A percentile compares a stretch with the other conserved stretches of the same genome.
These are phyloP conservation scores for Syngnathus typhle DNA, from an alignment of 2,113 vertebrate species.

Conservation along the genomic window DNA sequence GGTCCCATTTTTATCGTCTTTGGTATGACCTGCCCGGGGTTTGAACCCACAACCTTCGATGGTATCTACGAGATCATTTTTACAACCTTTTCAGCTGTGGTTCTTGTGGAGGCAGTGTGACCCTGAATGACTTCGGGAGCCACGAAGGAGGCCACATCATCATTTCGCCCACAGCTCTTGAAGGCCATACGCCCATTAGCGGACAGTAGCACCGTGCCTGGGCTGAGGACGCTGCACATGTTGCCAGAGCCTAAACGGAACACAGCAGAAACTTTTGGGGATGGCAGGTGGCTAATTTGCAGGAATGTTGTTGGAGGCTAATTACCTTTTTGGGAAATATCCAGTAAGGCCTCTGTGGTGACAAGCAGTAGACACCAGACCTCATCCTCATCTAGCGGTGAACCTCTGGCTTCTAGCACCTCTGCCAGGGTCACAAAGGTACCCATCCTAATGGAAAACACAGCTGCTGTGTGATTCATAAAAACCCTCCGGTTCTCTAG, in stretches of 20 bases:
- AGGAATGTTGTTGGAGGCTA: background rate
- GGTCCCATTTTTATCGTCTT: too few species aligned
- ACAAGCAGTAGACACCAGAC: slow-evolving; percentile 81
- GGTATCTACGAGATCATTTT: background rate
- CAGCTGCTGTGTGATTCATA: background rate
- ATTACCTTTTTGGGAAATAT: slow-evolving; percentile 75
- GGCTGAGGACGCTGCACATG: slow-evolving; percentile 75
- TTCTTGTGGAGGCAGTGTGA: slow-evolving; percentile 42
- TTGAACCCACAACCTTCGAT: background rate
- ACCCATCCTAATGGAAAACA: slow-evolving; percentile 66
- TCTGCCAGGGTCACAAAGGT: slow-evolving; percentile 82
- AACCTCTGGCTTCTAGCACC: slow-evolving; percentile 77
- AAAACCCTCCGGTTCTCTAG: background rate
- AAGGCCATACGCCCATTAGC: slow-evolving; percentile 76
- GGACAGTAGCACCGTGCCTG: slow-evolving; percentile 79
- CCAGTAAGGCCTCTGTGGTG: slow-evolving; percentile 71
- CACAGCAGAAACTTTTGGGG: background rate
- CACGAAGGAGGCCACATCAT: slow-evolving; percentile 74
- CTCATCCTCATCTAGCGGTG: slow-evolving; percentile 80
- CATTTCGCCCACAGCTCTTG: slow-evolving; percentile 66
- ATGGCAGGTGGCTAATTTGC: background rate
- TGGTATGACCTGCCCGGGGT: too few species aligned
- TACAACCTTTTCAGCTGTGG: slow-evolving; percentile 72
- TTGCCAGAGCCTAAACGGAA: slow-evolving; percentile 63
- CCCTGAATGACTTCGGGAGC: slow-evolving; percentile 75